Evolutionary conservation across 2,888 invertebrate genomes (phyloP).

Genomic region (Heliconius ethilla): DNA sequence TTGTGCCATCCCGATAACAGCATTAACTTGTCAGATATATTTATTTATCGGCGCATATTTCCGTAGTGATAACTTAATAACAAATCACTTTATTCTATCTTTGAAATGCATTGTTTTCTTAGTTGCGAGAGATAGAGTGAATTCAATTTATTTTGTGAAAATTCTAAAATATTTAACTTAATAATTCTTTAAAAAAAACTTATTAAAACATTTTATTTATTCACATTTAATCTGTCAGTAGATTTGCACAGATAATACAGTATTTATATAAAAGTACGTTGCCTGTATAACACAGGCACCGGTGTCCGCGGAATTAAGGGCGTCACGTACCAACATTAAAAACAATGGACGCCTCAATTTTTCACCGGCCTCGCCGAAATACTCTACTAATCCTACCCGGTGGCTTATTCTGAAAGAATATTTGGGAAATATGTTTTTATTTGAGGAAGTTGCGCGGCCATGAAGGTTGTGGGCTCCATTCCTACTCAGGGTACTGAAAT

Average conservation of each 20-base stretch:
- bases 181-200: neutral
- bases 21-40: no score
- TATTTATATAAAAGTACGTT: constrained; percentile 17
- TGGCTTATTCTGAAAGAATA: constrained; percentile 45
- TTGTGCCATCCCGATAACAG: no score
- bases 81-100: no score
- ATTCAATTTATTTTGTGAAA: no score
- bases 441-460: no score
- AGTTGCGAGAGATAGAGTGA: no score
- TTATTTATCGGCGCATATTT: no score
- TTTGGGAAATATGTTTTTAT: constrained; percentile 23
- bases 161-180: no score
- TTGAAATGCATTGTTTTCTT: no score
- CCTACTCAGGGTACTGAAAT: no score
- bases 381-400: constrained; percentile 64
- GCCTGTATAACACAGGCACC: constrained; percentile 6
- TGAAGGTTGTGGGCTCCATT: no score
- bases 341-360: constrained; percentile 79
- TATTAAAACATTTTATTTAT: constrained; percentile 9
- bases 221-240: constrained; percentile 15
- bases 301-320: constrained; percentile 29
- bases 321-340: constrained; percentile 75
- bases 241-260: constrained; percentile 21
- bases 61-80: no score
- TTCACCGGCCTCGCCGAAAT: constrained; percentile 63